phyloP scores from a whole-genome alignment of 2,797 vertebrate species.

The Apogon hyalosoma region DNA sequence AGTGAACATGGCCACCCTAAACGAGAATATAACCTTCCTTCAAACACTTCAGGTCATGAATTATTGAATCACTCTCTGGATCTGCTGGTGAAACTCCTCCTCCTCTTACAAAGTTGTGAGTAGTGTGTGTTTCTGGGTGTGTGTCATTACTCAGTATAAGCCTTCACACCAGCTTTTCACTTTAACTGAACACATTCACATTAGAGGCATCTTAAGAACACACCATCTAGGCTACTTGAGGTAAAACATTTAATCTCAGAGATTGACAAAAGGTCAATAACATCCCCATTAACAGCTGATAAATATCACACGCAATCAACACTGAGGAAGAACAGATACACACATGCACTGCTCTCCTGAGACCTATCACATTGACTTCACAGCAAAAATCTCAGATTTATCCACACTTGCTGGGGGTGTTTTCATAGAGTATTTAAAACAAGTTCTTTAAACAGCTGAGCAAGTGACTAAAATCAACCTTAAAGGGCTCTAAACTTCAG shows the following conservation, averaged over 20 bases:
- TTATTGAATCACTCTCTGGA: conserved; percentile 42
- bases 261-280: conserved; percentile 67
- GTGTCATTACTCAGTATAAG: background rate
- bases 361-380: conserved; percentile 12
- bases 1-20: conserved; percentile 18
- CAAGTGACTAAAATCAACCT: too few relatives aligned
- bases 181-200: conserved; percentile 43
- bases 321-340: conserved; percentile 30
- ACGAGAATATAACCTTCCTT: conserved; percentile 38
- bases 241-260: conserved; percentile 61
- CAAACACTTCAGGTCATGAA: conserved; percentile 38
- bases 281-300: conserved; percentile 68
- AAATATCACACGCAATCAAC: conserved; percentile 74
- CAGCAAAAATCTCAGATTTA: conserved; percentile 26
- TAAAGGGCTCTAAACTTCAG: background rate
- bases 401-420: conserved; percentile 12
- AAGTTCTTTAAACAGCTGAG: background rate
- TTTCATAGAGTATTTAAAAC: background rate
- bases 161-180: conserved; percentile 4
- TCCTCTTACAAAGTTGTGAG: conserved; percentile 13
- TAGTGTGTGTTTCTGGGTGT: conserved; percentile 9
- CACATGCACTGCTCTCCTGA: conserved; percentile 20
- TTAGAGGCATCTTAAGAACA: conserved; percentile 52
- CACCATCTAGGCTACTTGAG: conserved; percentile 49
- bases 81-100: conserved; percentile 32